phyloP scores from a whole-genome alignment of 2,113 vertebrate species.

The Aphelocoma coerulescens region DNA sequence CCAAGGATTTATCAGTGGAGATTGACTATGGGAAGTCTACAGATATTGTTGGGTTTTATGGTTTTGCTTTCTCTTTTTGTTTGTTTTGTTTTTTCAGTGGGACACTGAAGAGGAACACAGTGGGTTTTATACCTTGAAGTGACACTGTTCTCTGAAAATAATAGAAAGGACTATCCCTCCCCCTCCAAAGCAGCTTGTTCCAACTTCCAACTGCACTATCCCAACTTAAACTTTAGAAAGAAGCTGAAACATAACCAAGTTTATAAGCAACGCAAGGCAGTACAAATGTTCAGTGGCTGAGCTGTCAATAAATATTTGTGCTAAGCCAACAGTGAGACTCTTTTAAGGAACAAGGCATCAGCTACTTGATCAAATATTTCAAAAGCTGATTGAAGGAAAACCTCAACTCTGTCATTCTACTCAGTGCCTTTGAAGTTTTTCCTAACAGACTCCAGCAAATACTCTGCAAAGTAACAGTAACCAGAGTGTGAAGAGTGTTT shows the following conservation, averaged over 20 bases:
- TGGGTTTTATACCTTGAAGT: not conserved
- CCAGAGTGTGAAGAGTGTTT: fast-evolving
- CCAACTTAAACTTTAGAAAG: not conserved
- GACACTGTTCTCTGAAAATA: not conserved
- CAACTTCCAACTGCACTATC: not conserved
- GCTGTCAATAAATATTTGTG: not conserved
- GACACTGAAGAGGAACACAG: not conserved
- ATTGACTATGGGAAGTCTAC: not conserved
- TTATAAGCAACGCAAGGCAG: not conserved
- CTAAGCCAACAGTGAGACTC: not conserved
- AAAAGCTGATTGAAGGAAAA: not conserved
- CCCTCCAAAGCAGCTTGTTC: not conserved
- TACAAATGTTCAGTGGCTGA: not conserved
- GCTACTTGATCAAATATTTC: not conserved
- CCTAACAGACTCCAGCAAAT: not conserved
- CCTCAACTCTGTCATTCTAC: not conserved
- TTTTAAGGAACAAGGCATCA: not conserved
- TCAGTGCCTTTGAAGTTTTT: not conserved
- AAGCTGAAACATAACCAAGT: not conserved
- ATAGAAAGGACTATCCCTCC: not conserved
- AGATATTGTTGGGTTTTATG: not conserved
- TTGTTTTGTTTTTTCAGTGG: not conserved
- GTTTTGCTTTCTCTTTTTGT: not conserved
- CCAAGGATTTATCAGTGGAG: not conserved
- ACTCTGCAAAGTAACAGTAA: not conserved